Evolutionary conservation across 2,888 invertebrate genomes (phyloP).

Genomic region (Thysanoteuthis rhombus): DNA sequence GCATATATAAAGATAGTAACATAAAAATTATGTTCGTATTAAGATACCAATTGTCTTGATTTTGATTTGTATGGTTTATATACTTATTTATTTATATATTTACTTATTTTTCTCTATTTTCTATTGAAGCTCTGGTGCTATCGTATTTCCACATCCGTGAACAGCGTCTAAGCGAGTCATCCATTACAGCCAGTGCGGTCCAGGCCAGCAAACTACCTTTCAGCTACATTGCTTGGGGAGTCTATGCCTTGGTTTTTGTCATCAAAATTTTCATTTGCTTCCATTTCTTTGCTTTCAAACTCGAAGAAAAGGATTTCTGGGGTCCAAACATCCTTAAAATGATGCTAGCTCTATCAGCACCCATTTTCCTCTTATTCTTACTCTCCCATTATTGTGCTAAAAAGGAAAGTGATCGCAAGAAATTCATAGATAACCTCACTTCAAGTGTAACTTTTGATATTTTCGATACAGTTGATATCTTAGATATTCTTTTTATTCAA

Average conservation of each 20-base stretch:
- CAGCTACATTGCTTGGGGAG: conserved; percentile 71
- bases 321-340: conserved; percentile 71
- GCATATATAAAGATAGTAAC: background rate
- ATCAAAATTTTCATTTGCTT: conserved; percentile 71
- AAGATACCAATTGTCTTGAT: background rate
- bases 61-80: too few species aligned
- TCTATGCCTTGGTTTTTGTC: conserved; percentile 70
- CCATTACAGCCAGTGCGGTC: conserved; percentile 42
- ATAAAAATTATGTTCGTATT: background rate
- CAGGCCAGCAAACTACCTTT: conserved; percentile 58
- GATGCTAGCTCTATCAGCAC: conserved; percentile 68
- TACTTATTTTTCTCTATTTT: too few species aligned
- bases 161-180: conserved; percentile 39
- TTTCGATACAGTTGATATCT: conserved; percentile 72
- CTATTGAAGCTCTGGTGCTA: background rate
- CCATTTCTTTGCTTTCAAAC: conserved; percentile 61
- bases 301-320: conserved; percentile 66
- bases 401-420: conserved; percentile 68
- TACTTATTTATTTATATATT: conserved; percentile 36
- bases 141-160: conserved; percentile 59
- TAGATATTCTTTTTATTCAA: conserved; percentile 69
- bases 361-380: conserved; percentile 71
- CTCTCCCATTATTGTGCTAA: conserved; percentile 72
- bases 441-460: conserved; percentile 72
- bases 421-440: conserved; percentile 70